These are phyloP conservation scores for Epinotia ramella DNA, from an alignment of 2,888 invertebrate species.

Conservation along the genomic window DNA sequence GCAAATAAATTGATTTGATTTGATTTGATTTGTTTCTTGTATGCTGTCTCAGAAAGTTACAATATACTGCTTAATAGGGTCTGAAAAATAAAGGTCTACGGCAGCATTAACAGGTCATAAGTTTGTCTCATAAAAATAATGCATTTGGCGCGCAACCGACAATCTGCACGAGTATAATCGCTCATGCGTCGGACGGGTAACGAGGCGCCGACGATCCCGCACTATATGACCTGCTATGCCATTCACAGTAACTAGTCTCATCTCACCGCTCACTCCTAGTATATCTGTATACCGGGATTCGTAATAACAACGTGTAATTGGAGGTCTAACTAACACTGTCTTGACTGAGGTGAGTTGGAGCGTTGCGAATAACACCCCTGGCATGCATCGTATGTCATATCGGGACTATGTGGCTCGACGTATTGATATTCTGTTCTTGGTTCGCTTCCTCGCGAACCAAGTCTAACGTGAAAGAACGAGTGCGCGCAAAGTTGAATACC, in stretches of 20 bases:
- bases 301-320: not conserved
- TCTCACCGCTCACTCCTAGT: not conserved
- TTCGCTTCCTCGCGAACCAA: no score
- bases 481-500: not conserved
- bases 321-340: not conserved
- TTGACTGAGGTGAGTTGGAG: not conserved
- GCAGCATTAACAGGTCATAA: slow-evolving; percentile 45
- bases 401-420: not conserved
- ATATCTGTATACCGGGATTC: not conserved
- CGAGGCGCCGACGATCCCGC: slow-evolving; percentile 14
- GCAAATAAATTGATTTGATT: no score
- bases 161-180: slow-evolving; percentile 51
- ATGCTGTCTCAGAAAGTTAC: no score
- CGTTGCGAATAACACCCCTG: not conserved
- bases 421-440: no score
- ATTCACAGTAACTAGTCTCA: not conserved
- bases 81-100: not conserved
- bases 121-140: slow-evolving; percentile 61
- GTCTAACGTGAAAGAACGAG: not conserved
- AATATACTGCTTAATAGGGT: not conserved
- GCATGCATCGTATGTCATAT: slow-evolving; percentile 17
- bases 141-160: slow-evolving; percentile 62
- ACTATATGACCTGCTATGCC: slow-evolving; percentile 18
- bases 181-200: slow-evolving; percentile 47
- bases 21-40: no score